Evolutionary conservation across 2,797 vertebrate genomes (phyloP), one percentile per base, ranked within the genome.

Genomic region (Scleropages formosus): DNA sequence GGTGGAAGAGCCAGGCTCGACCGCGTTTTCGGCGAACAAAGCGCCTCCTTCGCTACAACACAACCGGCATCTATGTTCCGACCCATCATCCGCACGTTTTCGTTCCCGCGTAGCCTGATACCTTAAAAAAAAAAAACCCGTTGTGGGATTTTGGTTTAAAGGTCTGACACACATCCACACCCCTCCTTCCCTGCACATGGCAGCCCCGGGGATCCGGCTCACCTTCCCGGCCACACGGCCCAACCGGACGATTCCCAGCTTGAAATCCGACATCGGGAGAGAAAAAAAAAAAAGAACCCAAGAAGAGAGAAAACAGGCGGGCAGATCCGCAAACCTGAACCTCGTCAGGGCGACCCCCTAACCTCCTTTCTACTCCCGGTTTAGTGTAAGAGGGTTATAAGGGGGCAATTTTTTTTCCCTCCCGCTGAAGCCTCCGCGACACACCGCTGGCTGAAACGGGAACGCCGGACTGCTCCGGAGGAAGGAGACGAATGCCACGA

Each of bases 201-300:
- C 87, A 87, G 89, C 82, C 79, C 82, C 79, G 75, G 51, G 82
- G 83, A 88, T 88, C 84, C 84, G 80, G 84, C 95, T 95, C 93
- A 98, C 96, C 96, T 98, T 98, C 88, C 96, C 96, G 89, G 96
- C 96, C 94, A 98, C 96, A 90, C 96, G 95, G 92, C 96, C 96
- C 88, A 98, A 96, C 87, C 96, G 95, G 79, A 98, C 96, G 88
- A 98, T 98, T 81, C 96, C 96, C 75, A 98, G 91, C 91, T 97
- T 98, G 90, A 98, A 97, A 90, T 98, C 96, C 88, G 96, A 98
- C 96, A 98, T 98, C 90, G 90, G 89, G 87, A n/a, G n/a, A n/a
- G 84, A 81, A 80, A 80, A 82, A 80, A 84, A 77, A 75, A 59
- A 80, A 79, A 75, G 72, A 66, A 75, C 70, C 60, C 58, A 79